Base-by-base conservation (phyloP, 2,797 vertebrate species). In the Peromyscus melanophrys region DNA sequence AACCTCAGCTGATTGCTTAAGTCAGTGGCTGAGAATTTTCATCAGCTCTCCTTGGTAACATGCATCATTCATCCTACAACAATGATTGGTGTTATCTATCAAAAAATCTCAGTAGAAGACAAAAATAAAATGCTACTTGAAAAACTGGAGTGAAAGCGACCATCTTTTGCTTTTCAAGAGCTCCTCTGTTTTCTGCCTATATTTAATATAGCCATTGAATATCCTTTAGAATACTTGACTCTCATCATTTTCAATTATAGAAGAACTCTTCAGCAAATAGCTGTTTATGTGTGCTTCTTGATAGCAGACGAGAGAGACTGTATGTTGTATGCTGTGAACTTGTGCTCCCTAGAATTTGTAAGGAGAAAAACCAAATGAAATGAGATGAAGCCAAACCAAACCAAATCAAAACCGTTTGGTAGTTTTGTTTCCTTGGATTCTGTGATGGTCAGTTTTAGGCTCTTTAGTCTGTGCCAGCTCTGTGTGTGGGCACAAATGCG, bases 1-100 rank as follows among this genome's bases (percentile, higher is more conserved):
- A 80, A 91, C 65, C 34, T 84, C 34, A 71, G 80, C 84, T 81
- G 96, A 91, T 90, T 89, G 65, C 69, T 97, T 67, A 75, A 77
- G n/a, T 92, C 67, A 81, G 71, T 76, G 93, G 83, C 94, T 76
- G 95, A 89, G 94, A 90, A 89, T 90, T 96, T 97, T 97, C 89
- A 94, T 94, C 75, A 67, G 81, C 91, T 96, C 77, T 94, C 77
- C 63, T 96, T 93, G 96, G 85, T 86, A 94, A 91, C 89, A 6
- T 92, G 7, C 59, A 67, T 89, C 9, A 71, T 92, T 94, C 85
- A 92, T 94, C n/a, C 9, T 55, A 49, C 2, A 78, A 55, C 91
- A 76, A n/a, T 86, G 23, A 19, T 78, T 80, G 91, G 10, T 94
- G 52, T 96, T 96, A 96, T 16, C 76, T 65, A 4, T 57, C 23